Base-by-base conservation (phyloP, 2,888 invertebrate species). In the Suillia variegata region DNA sequence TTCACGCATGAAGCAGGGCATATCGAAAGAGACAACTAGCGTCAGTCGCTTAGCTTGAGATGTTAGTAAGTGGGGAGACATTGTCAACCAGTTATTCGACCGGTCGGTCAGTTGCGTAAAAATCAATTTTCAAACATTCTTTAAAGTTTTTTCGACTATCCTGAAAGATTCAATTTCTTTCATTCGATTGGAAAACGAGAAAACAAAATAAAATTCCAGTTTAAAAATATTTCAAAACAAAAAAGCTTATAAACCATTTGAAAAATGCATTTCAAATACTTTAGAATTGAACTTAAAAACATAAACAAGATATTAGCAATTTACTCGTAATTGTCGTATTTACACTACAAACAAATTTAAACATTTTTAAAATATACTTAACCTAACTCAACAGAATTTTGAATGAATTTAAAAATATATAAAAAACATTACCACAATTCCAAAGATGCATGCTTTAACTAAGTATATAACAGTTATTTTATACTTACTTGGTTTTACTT, bases 241-340 rank as follows among this genome's bases (percentile, higher is more conserved):
- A 51, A 54, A 38, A n/a, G n/a, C n/a, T 49, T 56, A 57, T n/a
- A 52, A 70, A 66, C n/a, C n/a, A 68, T 70, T 76, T 74, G 73
- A 68, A 74, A n/a, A 71, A 73, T 70, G 74, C 70, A 74, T 73
- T 74, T 75, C 74, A 69, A 73, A 75, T 74, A 70, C 74, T 76
- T 76, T 68, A 74, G 69, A 70, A 70, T 69, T 74, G 70, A 67
- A 70, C 66, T 66, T 64, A 61, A 63, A 63, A 56, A 54, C 59
- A 61, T 53, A 52, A 51, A 38, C 33, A 50, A 54, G 13, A 34
- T 66, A 74, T 74, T 76, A 75, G 73, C 68, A 69, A 74, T 71
- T 71, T 75, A 71, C 70, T 68, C 71, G 74, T 76, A 74, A 71
- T 73, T 77, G 75, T 77, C 75, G 73, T 77, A 75, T 64, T 72